Evolutionary conservation across 2,113 vertebrate species (phyloP).

Genomic region (Channa argus): DNA sequence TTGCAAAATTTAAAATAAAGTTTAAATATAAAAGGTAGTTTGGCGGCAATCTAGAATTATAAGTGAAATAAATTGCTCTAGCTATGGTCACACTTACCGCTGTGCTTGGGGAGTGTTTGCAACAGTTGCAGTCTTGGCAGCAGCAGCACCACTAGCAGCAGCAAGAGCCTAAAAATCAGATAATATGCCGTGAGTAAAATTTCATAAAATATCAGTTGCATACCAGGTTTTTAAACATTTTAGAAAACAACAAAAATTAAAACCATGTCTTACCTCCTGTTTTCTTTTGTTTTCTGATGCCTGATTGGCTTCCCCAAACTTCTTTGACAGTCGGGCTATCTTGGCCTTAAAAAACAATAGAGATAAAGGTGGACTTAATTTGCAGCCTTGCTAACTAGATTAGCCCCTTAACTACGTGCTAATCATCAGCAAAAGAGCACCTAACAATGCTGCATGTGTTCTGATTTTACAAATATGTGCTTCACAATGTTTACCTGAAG

Average conservation of each 20-base stretch:
- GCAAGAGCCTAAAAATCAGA: slow-evolving; percentile 59
- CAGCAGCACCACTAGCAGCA: slow-evolving; percentile 15
- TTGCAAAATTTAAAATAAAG: background rate
- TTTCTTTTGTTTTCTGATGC: slow-evolving; percentile 93
- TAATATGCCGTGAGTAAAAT: slow-evolving; percentile 5
- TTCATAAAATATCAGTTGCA: background rate
- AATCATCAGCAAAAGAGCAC: background rate
- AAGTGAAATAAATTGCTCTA: background rate
- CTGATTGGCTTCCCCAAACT: slow-evolving; percentile 91
- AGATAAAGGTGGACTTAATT: background rate
- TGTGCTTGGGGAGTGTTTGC: slow-evolving; percentile 62
- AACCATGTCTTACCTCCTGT: slow-evolving; percentile 85
- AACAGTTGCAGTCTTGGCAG: slow-evolving; percentile 60
- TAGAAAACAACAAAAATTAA: slow-evolving; percentile 10
- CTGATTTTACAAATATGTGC: background rate
- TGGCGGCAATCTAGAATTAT: background rate
- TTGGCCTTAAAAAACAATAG: slow-evolving; percentile 86
- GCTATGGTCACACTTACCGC: slow-evolving; percentile 68
- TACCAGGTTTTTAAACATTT: background rate
- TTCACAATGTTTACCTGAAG: slow-evolving; percentile 86
- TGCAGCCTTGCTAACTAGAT: too few relatives aligned
- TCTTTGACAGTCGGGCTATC: slow-evolving; percentile 92
- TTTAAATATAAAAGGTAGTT: background rate
- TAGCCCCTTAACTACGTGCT: background rate
- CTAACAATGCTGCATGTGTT: background rate